Evolutionary conservation across 2,888 invertebrate genomes (phyloP), one percentile per base, ranked within the genome.

Genomic region (Marasmarcha lunaedactyla): DNA sequence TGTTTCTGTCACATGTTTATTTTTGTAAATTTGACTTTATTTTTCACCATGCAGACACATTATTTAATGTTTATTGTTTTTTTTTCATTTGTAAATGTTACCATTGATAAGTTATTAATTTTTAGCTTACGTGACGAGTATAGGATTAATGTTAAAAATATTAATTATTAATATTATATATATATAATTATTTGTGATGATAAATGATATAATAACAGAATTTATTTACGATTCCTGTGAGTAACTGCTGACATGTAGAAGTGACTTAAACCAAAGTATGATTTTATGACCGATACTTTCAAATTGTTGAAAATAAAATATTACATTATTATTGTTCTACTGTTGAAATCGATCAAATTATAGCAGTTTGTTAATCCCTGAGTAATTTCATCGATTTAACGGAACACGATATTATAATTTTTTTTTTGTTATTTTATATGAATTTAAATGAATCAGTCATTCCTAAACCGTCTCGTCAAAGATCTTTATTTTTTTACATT

Each of bases 401-500:
- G 30, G 26, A 35, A 11, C 12, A 12, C 30, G 36, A 40, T 36
- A 34, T 40, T 42, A 39, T 36, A 40, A 37, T 34, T 35, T 14
- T 37, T 46, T 42, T 39, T 36, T 27, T 46, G n/a, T 42, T 42
- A 35, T 20, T 35, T 38, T 26, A 41, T 41, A 40, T 40, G 46
- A 47, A 47, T 48, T 40, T 46, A 5, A 20, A 20, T 20, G 20
- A 20, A 20, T 20, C 55, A 51, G 66, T 72, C 78, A 79, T 81
- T 79, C 79, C 78, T 76, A 48, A 58, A 65, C 66, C 71, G 61
- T 71, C 71, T 68, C 71, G 62, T 63, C 63, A 57, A 71, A 78
- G 74, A 83, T 79, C 77, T 83, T 83, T 83, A 79, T 79, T 83
- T 79, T 83, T 77, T 79, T 72, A 77, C 69, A 63, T 77, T 79